Percentiles rank a stretch among this genome's conserved stretches.
phyloP scores from a whole-genome alignment of 2,113 vertebrate species.

The Pogonocichla stellata region DNA sequence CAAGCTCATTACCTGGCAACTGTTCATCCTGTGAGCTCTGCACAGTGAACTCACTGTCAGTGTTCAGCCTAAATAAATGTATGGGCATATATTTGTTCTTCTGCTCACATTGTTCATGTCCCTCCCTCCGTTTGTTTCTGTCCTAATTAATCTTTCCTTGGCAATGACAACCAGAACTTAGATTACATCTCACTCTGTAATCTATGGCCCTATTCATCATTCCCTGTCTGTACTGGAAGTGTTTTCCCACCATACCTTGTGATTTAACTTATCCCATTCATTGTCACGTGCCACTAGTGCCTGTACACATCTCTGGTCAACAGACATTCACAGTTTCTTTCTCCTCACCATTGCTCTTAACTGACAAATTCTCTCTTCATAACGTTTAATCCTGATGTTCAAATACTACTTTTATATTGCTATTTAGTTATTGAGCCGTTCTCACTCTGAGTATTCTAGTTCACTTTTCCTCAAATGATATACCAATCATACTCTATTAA shows the following conservation, averaged over 20 bases:
- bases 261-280: not conserved
- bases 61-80: not conserved
- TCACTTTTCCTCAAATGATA: not conserved
- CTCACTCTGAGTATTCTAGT: not conserved
- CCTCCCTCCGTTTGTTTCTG: not conserved
- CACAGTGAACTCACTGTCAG: accelerated
- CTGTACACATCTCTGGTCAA: not conserved
- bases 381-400: not conserved
- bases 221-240: not conserved
- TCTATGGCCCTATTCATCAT: not conserved
- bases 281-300: not conserved
- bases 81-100: not conserved
- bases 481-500: not conserved
- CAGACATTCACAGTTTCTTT: not conserved
- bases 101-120: not conserved
- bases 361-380: not conserved
- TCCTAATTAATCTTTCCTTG: not conserved
- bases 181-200: not conserved
- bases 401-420: not conserved
- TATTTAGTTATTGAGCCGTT: not conserved
- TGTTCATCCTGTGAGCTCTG: not conserved
- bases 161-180: not conserved
- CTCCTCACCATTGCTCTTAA: not conserved
- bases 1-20: not conserved
- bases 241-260: not conserved